These are phyloP conservation scores for Paramormyrops hopkinsi DNA, from an alignment of 2,797 vertebrate species.

Conservation along the genomic window DNA sequence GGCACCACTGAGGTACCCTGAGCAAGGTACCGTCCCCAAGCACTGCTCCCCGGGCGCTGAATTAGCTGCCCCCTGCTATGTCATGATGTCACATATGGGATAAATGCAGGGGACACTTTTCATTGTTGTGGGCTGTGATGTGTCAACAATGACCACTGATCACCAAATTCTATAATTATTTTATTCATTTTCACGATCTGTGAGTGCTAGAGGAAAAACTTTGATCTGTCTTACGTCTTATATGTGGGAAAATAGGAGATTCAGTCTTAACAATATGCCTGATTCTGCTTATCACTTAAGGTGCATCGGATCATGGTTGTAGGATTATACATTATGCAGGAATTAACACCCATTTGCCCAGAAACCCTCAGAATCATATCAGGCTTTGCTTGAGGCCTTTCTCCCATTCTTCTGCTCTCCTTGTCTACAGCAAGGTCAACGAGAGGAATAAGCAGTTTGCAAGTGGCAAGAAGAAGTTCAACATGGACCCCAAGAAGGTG, in stretches of 20 bases:
- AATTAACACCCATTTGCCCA: not conserved
- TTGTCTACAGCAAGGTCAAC: conserved; percentile 58
- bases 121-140: not conserved
- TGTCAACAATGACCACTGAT: not conserved
- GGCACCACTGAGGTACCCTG: no score
- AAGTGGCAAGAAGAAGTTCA: conserved; percentile 83
- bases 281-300: not conserved
- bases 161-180: not conserved
- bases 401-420: not conserved
- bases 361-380: not conserved
- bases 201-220: not conserved
- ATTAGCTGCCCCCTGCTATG: not conserved
- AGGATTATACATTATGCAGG: not conserved
- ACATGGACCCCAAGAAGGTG: conserved; percentile 88
- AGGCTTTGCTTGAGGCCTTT: not conserved
- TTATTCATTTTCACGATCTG: not conserved
- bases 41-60: not conserved
- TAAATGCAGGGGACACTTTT: not conserved
- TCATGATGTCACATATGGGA: not conserved
- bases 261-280: not conserved
- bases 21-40: no score
- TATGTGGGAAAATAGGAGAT: not conserved
- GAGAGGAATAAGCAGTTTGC: conserved; percentile 70
- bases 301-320: not conserved
- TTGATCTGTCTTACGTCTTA: not conserved